Evolutionary conservation across 2,113 vertebrate genomes (phyloP), one percentile per base, ranked within the genome.

Genomic region (Anarhynchus alexandrinus): DNA sequence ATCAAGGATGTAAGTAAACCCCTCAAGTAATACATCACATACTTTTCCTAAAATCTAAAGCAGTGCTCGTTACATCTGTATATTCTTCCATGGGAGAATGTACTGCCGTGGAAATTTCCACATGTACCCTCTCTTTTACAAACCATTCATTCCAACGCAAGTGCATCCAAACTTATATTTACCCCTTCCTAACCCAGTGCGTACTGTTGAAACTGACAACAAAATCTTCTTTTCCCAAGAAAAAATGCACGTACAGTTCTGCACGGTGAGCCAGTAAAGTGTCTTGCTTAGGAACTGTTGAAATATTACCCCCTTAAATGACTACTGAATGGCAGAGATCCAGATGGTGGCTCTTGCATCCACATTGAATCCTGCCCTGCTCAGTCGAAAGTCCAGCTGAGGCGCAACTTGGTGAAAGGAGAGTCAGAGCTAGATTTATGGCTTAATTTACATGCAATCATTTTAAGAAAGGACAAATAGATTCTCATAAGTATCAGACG

Each of bases 381-480:
- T 66, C 84, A 61, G 18, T 18, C 70, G 15, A 13, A 29, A 74
- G 16, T 54, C 30, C 36, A 54, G 20, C 11, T 62, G n/a, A 76
- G 30, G 16, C 21, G 16, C 11, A 57, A 34, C 36, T 87, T 73
- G 25, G 21, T 61, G 57, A 81, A 93, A 90, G 38, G 36, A 12
- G 20, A 81, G 6, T 62, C 38, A 73, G 57, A 88, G 29, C 11
- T 49, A 51, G 36, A 93, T 90, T 80, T 81, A 45, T 64, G 51
- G 34, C 23, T 91, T 95, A 79, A 88, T 71, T 93, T 90, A 74
- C 40, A 64, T n/a, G 43, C 69, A 92, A 26, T 78, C 27, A 57
- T 84, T 88, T 95, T 84, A 86, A 76, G 38, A 90, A 92, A 86
- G 12, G 11, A 84, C 32, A 71, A 94, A 83, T 69, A 74, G 84